Evolutionary conservation across 2,888 invertebrate genomes (phyloP).

Genomic region (Psylliodes chrysocephalus): DNA sequence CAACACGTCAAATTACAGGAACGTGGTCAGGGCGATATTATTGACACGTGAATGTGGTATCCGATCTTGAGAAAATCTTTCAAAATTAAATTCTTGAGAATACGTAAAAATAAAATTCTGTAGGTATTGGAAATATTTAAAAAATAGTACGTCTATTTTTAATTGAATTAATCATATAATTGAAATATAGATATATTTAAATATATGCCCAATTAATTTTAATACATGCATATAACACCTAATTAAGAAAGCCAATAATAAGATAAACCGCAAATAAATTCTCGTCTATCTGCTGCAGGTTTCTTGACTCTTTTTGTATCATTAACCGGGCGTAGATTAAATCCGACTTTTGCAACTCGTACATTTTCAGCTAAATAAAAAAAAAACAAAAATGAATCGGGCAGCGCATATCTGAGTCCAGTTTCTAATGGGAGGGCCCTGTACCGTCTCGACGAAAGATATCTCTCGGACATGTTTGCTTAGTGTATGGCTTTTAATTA

Average conservation of each 20-base stretch:
- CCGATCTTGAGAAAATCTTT: too few species aligned
- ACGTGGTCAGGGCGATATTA: too few species aligned
- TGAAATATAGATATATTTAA: too few species aligned
- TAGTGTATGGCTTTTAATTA: constrained; percentile 40
- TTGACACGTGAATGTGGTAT: too few species aligned
- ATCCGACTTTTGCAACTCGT: constrained; percentile 37
- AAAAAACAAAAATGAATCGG: constrained; percentile 24
- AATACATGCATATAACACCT: background rate
- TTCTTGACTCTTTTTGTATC: constrained; percentile 39
- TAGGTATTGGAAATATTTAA: too few species aligned
- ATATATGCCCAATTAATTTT: too few species aligned
- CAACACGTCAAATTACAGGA: too few species aligned
- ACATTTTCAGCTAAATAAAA: constrained; percentile 21
- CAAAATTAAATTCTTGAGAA: too few species aligned
- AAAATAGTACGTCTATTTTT: too few species aligned
- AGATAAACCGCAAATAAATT: constrained; percentile 7
- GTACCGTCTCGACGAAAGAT: constrained; percentile 34
- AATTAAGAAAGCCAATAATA: constrained; percentile 16
- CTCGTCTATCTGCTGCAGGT: background rate
- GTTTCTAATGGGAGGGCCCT: constrained; percentile 41
- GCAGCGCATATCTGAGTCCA: constrained; percentile 29
- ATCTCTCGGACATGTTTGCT: constrained; percentile 40
- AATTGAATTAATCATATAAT: too few species aligned
- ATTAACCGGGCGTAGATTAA: constrained; percentile 47
- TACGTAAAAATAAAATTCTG: too few species aligned